These are phyloP conservation scores for Ophion ventricosus DNA, from an alignment of 2,888 invertebrate genomes.

Conservation along the genomic window DNA sequence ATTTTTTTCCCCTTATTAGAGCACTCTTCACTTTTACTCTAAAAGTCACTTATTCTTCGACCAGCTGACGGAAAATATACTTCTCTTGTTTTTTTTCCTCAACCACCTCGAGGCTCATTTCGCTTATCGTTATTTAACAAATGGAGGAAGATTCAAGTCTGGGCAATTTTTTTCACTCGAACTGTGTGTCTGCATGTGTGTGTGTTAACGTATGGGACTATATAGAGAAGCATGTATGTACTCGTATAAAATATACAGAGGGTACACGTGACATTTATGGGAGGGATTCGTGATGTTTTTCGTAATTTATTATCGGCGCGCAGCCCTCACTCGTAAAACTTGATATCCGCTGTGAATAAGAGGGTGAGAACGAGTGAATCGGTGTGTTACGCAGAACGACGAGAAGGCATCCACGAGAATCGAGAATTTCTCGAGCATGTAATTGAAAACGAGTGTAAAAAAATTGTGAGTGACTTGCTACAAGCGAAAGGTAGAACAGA, in stretches of 20 bases:
- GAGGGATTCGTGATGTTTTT: slow-evolving; percentile 27
- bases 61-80: slow-evolving; percentile 53
- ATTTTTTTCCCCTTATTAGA: slow-evolving; percentile 31
- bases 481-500: too few relatives aligned
- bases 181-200: background rate
- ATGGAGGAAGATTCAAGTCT: slow-evolving; percentile 19
- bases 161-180: background rate
- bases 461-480: too few relatives aligned
- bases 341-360: background rate
- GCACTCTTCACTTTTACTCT: slow-evolving; percentile 11
- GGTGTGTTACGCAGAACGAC: background rate
- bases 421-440: slow-evolving; percentile 2
- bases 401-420: background rate
- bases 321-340: slow-evolving; percentile 38
- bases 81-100: slow-evolving; percentile 31
- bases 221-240: background rate
- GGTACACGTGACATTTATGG: background rate
- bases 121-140: slow-evolving; percentile 29
- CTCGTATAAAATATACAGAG: background rate
- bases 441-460: background rate
- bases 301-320: slow-evolving; percentile 37
- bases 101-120: background rate
- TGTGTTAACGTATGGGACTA: background rate
- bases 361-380: slow-evolving; percentile 1
- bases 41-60: slow-evolving; percentile 13